Conservation (phyloP, 64 coral and sea anemone genomes). For the Dendronephthya gigantea region DNA sequence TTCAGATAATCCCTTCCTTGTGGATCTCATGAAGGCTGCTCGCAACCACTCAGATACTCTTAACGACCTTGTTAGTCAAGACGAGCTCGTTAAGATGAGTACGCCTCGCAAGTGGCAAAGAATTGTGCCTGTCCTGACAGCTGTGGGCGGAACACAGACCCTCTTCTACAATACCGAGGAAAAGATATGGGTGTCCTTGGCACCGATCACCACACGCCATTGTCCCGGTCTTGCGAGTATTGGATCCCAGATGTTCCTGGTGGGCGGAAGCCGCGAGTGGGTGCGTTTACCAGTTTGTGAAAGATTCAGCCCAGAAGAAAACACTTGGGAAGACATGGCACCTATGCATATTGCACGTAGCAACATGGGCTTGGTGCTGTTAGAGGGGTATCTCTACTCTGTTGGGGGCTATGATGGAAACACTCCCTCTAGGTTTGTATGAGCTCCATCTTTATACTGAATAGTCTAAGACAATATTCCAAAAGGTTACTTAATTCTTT, state of each 20-base stretch:
- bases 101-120: slow-evolving; percentile 54
- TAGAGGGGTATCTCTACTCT: slow-evolving; percentile 58
- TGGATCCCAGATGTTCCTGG: slow-evolving; percentile 64
- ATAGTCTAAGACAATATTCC: not conserved
- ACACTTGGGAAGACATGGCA: slow-evolving; percentile 53
- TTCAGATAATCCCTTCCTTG: not conserved
- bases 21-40: not conserved
- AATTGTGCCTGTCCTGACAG: slow-evolving; percentile 67
- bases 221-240: slow-evolving; percentile 76
- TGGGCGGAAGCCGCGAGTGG: slow-evolving; percentile 89
- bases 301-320: slow-evolving; percentile 53
- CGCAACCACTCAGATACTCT: not conserved
- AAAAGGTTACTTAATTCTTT: not conserved
- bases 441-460: not conserved
- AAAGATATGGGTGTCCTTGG: slow-evolving; percentile 52
- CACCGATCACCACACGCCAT: slow-evolving; percentile 52
- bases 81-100: slow-evolving; percentile 22
- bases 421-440: slow-evolving; percentile 49
- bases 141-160: slow-evolving; percentile 56
- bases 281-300: slow-evolving; percentile 68
- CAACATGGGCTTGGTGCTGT: slow-evolving; percentile 76
- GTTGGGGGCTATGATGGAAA: slow-evolving; percentile 88
- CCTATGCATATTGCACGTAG: slow-evolving; percentile 76
- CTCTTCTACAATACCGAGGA: slow-evolving; percentile 51
- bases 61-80: not conserved